These are phyloP conservation scores for Triplophysa dalaica DNA, from an alignment of 2,113 vertebrate species.

Conservation along the genomic window DNA sequence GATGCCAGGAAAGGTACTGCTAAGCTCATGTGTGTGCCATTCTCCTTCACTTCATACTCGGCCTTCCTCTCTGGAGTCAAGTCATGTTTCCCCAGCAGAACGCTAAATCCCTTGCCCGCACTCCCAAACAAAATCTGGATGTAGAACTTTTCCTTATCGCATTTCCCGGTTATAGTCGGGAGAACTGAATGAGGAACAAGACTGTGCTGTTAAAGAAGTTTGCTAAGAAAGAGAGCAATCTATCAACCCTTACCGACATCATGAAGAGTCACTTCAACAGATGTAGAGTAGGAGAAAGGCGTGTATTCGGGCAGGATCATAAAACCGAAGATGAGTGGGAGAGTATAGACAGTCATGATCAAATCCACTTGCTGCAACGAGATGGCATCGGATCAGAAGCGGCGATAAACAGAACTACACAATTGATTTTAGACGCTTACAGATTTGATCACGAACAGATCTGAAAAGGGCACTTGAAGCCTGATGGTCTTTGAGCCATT, in stretches of 20 bases:
- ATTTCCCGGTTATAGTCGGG: constrained; percentile 63
- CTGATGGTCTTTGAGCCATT: constrained; percentile 71
- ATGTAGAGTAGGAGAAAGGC: constrained; percentile 58
- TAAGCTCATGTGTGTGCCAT: constrained; percentile 65
- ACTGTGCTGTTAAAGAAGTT: too few species aligned
- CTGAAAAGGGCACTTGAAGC: constrained; percentile 70
- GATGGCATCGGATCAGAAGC: not conserved
- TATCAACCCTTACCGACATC: constrained; percentile 67
- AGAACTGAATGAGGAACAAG: constrained; percentile 55
- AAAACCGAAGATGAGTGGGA: constrained; percentile 67
- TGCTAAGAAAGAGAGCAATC: too few species aligned
- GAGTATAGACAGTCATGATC: constrained; percentile 56
- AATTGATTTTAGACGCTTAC: constrained; percentile 58
- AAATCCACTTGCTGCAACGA: constrained; percentile 59
- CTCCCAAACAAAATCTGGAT: constrained; percentile 60
- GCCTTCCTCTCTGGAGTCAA: constrained; percentile 51
- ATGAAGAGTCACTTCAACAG: constrained; percentile 49
- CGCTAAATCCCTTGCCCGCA: constrained; percentile 58
- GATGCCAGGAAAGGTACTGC: constrained; percentile 56
- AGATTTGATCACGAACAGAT: constrained; percentile 65
- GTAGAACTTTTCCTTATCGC: constrained; percentile 66
- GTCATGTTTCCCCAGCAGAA: constrained; percentile 48
- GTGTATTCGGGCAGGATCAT: constrained; percentile 64
- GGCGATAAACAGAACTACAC: not conserved
- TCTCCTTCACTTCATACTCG: constrained; percentile 50